phyloP scores from a whole-genome alignment of 2,797 vertebrate genomes.

The Agapornis canus region DNA sequence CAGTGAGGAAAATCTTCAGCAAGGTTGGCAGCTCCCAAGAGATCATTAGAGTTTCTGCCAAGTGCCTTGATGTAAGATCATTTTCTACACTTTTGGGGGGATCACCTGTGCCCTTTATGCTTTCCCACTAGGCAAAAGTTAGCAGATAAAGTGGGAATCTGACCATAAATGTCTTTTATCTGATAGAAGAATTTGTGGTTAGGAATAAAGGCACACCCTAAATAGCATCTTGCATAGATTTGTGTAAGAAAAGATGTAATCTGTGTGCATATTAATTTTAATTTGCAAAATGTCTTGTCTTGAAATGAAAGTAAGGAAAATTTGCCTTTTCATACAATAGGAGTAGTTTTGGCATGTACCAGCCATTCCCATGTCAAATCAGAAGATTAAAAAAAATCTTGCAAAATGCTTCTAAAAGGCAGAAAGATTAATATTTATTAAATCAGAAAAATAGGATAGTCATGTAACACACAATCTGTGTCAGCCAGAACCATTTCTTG shows the following conservation, averaged over 20 bases:
- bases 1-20: not conserved
- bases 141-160: conserved; percentile 24
- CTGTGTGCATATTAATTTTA: conserved; percentile 40
- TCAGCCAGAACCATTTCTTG: not conserved
- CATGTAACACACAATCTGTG: not conserved
- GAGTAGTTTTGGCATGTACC: conserved; percentile 3
- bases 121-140: conserved; percentile 44
- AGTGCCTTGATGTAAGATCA: not conserved
- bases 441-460: conserved; percentile 1
- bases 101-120: conserved; percentile 35
- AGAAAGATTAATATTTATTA: conserved; percentile 23
- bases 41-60: not conserved
- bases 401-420: not conserved
- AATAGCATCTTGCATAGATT: conserved; percentile 20
- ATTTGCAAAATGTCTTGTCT: conserved; percentile 48
- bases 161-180: conserved; percentile 54
- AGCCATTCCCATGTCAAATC: not conserved
- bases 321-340: conserved; percentile 25
- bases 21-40: not conserved
- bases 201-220: conserved; percentile 47
- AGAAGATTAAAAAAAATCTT: not conserved
- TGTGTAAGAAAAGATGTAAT: conserved; percentile 41
- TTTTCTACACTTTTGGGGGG: not conserved
- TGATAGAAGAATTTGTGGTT: conserved; percentile 27
- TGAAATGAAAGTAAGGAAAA: conserved; percentile 36